Base-by-base conservation (phyloP, 2,797 vertebrate species). In the Tokudaia tokunoshimensis region DNA sequence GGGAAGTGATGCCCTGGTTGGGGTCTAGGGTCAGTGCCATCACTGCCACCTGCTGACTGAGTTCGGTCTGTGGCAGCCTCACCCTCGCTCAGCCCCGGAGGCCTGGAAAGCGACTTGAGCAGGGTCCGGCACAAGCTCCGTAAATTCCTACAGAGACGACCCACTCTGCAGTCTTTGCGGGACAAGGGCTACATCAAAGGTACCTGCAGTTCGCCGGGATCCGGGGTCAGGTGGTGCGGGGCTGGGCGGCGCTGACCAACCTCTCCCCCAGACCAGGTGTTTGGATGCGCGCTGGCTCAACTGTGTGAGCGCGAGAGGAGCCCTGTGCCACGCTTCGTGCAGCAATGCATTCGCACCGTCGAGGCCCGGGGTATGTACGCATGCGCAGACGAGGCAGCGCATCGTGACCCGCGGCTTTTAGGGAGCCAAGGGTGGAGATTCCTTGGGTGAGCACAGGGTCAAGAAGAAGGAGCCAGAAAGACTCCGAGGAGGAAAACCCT, bases 181-280 rank as follows among this genome's bases (percentile, higher is more conserved):
- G 99, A 99, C 76, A 99, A 99, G 96, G 99, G 99, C 86, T 99
- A 99, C 99, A 99, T 99, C 97, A 98, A 98, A 98, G 99, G 99
- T 99, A 98, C 76, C 8, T 37, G 2, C 31, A 55, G 19, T 9
- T 31, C 6, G 1, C 83, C 24, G 12, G 57, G 61, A 59, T 34
- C 79, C 19, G 13, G 63, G 65, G 5, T 26, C 41, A 37, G 15
- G 85, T 17, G 65, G 72, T 4, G 37, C 24, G 10, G n/a, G 65
- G 19, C 61, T 2, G 3, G 80, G 81, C 2, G 5, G 61, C 34
- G 31, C 89, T 89, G 78, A 96, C 47, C 37, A 22, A 59, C 89
- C 76, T 97, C 59, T 93, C 87, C 85, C 96, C 65, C 97, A 99
- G 99, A 99, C 61, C 99, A 99, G 90, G 99, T 99, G 80, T 99